These are phyloP conservation scores for Selene dorsalis DNA, from an alignment of 2,797 vertebrate species.

Conservation along the genomic window DNA sequence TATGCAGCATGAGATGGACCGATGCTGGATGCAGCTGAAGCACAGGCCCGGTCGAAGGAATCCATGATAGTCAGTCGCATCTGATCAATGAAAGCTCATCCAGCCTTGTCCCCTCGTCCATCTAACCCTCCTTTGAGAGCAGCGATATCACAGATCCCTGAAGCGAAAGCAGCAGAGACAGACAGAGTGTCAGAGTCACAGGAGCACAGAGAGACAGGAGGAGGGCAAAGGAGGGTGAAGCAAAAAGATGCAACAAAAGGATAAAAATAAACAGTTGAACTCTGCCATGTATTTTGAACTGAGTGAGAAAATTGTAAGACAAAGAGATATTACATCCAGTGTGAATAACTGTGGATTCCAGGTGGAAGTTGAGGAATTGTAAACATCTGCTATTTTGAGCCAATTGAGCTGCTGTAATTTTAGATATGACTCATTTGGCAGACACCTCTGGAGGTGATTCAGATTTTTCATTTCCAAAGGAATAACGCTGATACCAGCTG, in stretches of 20 bases:
- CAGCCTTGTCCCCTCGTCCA: slow-evolving; percentile 30
- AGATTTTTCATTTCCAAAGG: not conserved
- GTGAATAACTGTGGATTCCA: not conserved
- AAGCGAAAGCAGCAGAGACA: slow-evolving; percentile 25
- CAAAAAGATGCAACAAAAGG: slow-evolving; percentile 13
- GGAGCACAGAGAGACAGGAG: slow-evolving; percentile 24
- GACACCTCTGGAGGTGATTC: not conserved
- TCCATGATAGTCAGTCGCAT: slow-evolving; percentile 16
- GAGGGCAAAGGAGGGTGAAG: slow-evolving; percentile 7
- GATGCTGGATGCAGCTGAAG: slow-evolving; percentile 25
- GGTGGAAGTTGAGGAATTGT: not conserved
- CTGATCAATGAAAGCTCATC: slow-evolving; percentile 60
- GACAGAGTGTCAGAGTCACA: slow-evolving; percentile 23
- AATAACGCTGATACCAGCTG: not conserved
- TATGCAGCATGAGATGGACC: slow-evolving; percentile 17
- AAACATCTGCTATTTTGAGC: not conserved
- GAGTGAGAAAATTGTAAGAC: not conserved
- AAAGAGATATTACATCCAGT: not conserved
- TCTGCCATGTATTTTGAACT: not conserved
- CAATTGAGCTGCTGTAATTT: not conserved
- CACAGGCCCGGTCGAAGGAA: slow-evolving; percentile 39
- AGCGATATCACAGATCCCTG: slow-evolving; percentile 42
- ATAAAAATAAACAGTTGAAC: slow-evolving; percentile 21
- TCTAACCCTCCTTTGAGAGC: slow-evolving; percentile 36
- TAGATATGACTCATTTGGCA: not conserved